phyloP scores from a whole-genome alignment of 2,113 vertebrate genomes.

The Pollachius pollachius region DNA sequence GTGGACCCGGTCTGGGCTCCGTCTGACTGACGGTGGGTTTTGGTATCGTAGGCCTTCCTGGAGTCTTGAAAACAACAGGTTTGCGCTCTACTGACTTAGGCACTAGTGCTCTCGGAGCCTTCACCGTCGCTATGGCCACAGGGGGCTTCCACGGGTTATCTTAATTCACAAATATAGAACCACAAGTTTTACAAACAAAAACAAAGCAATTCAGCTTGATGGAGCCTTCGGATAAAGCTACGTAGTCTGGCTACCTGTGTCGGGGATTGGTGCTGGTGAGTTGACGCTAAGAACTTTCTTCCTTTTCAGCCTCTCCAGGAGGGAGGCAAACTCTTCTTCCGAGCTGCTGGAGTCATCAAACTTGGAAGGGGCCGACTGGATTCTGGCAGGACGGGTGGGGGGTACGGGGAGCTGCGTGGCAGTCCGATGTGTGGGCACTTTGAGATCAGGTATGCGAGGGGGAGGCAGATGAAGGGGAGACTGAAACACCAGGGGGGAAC shows the following conservation, averaged over 20 bases:
- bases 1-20: conserved; percentile 53
- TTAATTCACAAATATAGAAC: conserved; percentile 13
- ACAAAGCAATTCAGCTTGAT: no score
- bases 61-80: conserved; percentile 36
- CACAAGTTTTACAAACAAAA: background rate
- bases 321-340: conserved; percentile 77
- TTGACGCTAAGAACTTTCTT: conserved; percentile 45
- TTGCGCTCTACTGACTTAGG: conserved; percentile 13
- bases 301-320: conserved; percentile 77
- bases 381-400: conserved; percentile 34
- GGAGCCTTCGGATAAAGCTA: background rate
- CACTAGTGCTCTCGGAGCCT: background rate
- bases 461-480: conserved; percentile 5
- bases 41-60: conserved; percentile 35
- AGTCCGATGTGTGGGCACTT: background rate
- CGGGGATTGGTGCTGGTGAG: conserved; percentile 18
- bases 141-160: conserved; percentile 41
- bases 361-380: conserved; percentile 36
- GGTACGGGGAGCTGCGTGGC: background rate
- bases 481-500: background rate
- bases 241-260: conserved; percentile 28
- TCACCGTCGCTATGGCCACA: conserved; percentile 35
- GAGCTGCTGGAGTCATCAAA: conserved; percentile 67
- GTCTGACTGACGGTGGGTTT: conserved; percentile 61
- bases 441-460: conserved; percentile 1